Base-by-base conservation (phyloP, 1,140 invertebrate species). In the Bacillus rossius region DNA sequence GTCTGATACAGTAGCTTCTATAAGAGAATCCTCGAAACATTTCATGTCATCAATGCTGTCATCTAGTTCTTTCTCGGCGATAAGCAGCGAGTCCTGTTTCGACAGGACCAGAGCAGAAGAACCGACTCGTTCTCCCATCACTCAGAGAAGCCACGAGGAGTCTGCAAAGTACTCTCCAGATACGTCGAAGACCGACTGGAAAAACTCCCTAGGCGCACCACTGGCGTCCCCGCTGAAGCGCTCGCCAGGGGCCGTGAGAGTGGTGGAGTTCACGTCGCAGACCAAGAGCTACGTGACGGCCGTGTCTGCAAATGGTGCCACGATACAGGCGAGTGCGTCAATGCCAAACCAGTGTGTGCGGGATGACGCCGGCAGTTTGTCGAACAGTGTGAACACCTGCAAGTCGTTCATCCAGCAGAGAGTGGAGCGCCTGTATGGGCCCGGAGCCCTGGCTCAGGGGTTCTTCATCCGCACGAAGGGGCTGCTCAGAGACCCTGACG, bases 291-390 rank as follows among this genome's bases (percentile, higher is more conserved):
- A 65, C 55, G 64, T 66, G 3, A 67, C 69, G 37, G 66, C 55
- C 19, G 65, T 70, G 23, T 67, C 67, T 0, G 64, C 56, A 17
- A 71, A 68, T 13, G 2, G 16, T 50, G 16, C 8, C 16, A 26
- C n/a, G 5, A 8, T 55, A 63, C 65, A 4, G 66, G 69, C 26
- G 66, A 51, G 20, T 25, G 23, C 13, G 75, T 75, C 50, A 93
- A 91, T 29, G 90, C 93, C 61, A 91, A 94, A 25, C 87, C 93
- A 69, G 88, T 93, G 68, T 79, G 90, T 37, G 90, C 94, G 1
- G 91, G 94, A 67, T 78, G 92, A 8, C 88, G 88, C 2, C 87
- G 90, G 69, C 87, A 87, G 8, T 92, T 92, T 66, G 88, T 89
- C 67, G 49, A 10, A 34, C 10, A 8, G 16, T 55, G 64, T 65